Percentiles rank a stretch among this genome's conserved stretches.
These are phyloP conservation scores for Apostichopus californicus DNA, from an alignment of 35 echinoderm and acorn worm species.

Conservation along the genomic window DNA sequence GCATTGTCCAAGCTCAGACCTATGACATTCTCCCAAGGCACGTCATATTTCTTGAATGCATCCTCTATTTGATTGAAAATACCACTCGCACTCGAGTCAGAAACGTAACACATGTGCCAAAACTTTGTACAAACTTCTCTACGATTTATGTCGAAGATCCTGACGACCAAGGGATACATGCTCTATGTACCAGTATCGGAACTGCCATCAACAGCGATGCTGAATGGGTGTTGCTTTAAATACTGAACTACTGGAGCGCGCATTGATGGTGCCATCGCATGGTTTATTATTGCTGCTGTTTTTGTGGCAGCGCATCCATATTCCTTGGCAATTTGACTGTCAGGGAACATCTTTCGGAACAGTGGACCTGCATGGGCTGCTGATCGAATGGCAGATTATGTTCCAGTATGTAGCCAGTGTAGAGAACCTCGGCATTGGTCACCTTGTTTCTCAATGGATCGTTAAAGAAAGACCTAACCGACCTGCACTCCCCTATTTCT, in stretches of 20 bases:
- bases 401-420: constrained; percentile 46
- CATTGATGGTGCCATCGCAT: neutral
- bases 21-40: neutral
- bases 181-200: neutral
- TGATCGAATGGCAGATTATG: constrained; percentile 63
- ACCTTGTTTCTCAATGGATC: constrained; percentile 22
- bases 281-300: constrained; percentile 36
- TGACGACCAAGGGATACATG: constrained; percentile 20
- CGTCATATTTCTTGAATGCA: neutral
- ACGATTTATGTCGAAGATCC: constrained; percentile 6
- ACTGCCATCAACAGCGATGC: constrained; percentile 7
- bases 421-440: constrained; percentile 27
- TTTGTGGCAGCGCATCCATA: constrained; percentile 52
- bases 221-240: neutral
- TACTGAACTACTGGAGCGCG: constrained; percentile 22
- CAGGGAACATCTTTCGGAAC: constrained; percentile 64
- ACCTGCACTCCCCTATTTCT: constrained; percentile 8
- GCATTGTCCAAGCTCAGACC: constrained; percentile 15
- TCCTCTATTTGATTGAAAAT: constrained; percentile 6
- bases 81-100: neutral
- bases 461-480: constrained; percentile 5
- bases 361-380: constrained; percentile 39
- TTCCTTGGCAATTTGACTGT: constrained; percentile 45
- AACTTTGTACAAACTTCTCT: neutral
- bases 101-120: constrained; percentile 8